Percentiles rank a stretch among this genome's conserved stretches.
Conservation (phyloP, 2,113 vertebrate species). For the Rhineura floridana region DNA sequence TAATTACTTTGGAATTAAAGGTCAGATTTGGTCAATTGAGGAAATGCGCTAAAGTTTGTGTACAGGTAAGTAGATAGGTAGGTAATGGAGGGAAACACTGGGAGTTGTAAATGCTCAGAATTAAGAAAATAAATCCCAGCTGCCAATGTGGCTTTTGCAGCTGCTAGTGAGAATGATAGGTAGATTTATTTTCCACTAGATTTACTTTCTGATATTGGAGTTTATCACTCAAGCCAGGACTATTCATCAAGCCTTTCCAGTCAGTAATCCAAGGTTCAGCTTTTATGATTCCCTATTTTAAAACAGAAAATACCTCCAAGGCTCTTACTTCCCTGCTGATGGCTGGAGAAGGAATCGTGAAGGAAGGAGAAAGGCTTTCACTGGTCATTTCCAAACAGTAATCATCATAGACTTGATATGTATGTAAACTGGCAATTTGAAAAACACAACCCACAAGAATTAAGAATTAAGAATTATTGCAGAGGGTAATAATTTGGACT, state of each 20-base stretch:
- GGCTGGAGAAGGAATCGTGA: background rate
- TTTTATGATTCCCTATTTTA: constrained; percentile 64
- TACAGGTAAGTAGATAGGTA: background rate
- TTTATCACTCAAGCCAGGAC: constrained; percentile 82
- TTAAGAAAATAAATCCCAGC: constrained; percentile 68
- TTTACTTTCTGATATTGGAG: constrained; percentile 84
- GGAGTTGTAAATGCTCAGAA: constrained; percentile 52
- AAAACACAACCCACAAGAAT: too few relatives aligned
- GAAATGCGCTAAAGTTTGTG: background rate
- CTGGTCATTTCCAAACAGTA: background rate
- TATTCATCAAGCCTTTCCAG: constrained; percentile 75
- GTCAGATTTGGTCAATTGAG: constrained; percentile 9
- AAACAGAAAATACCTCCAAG: constrained; percentile 35
- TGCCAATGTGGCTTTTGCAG: constrained; percentile 54
- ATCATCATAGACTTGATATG: background rate
- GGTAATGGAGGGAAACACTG: constrained; percentile 11
- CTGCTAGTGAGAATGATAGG: constrained; percentile 71
- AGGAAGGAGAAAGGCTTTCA: background rate
- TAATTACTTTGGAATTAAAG: constrained; percentile 29
- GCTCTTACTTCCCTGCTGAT: constrained; percentile 37
- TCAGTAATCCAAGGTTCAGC: constrained; percentile 78
- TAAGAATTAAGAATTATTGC: background rate
- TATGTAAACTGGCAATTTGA: background rate
- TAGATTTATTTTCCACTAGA: constrained; percentile 81
- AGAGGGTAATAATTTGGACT: too few relatives aligned